Conservation (phyloP, 37 sponge, comb jelly and placozoan species). For the Chondrilla cf. caribensis region DNA sequence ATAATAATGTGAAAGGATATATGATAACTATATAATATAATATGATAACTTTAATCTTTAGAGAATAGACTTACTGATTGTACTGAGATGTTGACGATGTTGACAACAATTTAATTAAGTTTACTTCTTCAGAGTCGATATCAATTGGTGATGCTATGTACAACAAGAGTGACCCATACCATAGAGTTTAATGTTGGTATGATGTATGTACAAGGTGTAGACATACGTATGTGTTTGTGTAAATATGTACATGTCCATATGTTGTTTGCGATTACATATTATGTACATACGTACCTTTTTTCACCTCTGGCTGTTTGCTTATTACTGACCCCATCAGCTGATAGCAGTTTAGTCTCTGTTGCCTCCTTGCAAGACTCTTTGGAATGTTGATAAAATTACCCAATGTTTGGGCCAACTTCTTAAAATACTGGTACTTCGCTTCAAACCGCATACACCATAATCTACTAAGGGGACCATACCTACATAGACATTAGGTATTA, state of each 20-base stretch:
- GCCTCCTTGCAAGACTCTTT: not conserved
- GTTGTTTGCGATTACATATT: too few relatives aligned
- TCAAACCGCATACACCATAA: constrained; percentile 24
- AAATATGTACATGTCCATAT: too few relatives aligned
- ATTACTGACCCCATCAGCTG: not conserved
- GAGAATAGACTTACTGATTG: too few relatives aligned
- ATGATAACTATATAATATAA: too few relatives aligned
- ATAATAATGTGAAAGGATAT: too few relatives aligned
- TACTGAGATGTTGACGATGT: not conserved
- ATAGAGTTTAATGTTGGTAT: too few relatives aligned
- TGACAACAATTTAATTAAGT: not conserved
- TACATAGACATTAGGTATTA: not conserved
- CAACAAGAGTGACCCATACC: not conserved
- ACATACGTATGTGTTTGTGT: too few relatives aligned
- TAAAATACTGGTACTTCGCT: constrained; percentile 15
- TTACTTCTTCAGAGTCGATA: not conserved
- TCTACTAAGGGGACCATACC: not conserved
- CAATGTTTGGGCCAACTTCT: constrained; percentile 10
- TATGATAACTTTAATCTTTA: too few relatives aligned
- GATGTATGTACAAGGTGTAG: too few relatives aligned
- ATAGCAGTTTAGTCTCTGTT: not conserved
- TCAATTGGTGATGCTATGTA: not conserved
- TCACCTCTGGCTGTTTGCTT: too few relatives aligned
- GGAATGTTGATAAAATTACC: constrained; percentile 1
- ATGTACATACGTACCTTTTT: too few relatives aligned